Base-by-base conservation (phyloP, 1,140 invertebrate species). In the Ostrea denselamellosa region DNA sequence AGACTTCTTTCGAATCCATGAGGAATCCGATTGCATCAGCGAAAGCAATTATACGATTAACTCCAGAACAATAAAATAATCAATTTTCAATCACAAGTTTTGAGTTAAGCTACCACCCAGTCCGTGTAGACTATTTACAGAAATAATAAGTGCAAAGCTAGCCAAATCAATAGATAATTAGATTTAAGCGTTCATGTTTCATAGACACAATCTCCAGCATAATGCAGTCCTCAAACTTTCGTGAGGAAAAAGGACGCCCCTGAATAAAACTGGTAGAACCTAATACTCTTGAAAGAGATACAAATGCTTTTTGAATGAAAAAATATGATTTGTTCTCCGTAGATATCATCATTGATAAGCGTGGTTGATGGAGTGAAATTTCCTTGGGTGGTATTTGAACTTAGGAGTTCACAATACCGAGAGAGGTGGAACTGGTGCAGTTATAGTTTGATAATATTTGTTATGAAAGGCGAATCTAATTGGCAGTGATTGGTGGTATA, bases 371-470 rank as follows among this genome's bases (percentile, higher is more conserved):
- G 68, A 77, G 25, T 34, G 68, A 34, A 34, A 28, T 77, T 77
- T 77, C 68, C 68, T 77, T 77, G 68, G 68, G 68, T 77, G 68
- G 68, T 77, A 77, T 77, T 77, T 77, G 68, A 77, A 77, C 68
- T 34, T 77, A 34, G 28, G 17, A 25, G 28, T 77, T 77, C 25
- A 77, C 22, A 77, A 77, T 44, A 77, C 5, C 9, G 14, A 34
- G 22, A 77, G 68, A 34, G 68, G 68, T 9, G 68, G 28, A 77
- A 77, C 28, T 25, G 68, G 68, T 77, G 68, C 68, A 77, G 68
- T 34, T n/a, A 25, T 77, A 14, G 22, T 77, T 34, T 77, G 68
- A 71, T 71, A 25, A 77, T 77, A 17, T 44, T 77, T 77, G 68
- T 77, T 28, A 77, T 77, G 68, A 77, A 77, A 77, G 14, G 68